Evolutionary conservation across 2,888 invertebrate genomes (phyloP).

Genomic region (Sicus ferrugineus): DNA sequence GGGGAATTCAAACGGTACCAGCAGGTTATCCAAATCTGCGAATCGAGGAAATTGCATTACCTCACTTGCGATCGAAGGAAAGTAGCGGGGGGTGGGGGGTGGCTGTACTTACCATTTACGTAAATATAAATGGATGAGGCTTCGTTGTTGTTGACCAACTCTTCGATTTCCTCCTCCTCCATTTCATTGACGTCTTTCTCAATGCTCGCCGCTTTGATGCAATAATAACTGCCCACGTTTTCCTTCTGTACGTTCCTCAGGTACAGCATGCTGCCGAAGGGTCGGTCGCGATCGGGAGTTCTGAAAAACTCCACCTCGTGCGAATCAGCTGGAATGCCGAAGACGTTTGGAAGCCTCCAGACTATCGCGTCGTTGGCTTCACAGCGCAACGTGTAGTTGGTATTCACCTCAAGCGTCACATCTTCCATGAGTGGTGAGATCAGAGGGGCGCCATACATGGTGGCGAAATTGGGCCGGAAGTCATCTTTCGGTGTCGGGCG

Average conservation of each 20-base stretch:
- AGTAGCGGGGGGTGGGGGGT: too few species aligned
- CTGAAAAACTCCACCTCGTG: slow-evolving; percentile 38
- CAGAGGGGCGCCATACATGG: slow-evolving; percentile 57
- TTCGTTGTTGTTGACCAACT: slow-evolving; percentile 56
- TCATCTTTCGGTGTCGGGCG: slow-evolving; percentile 49
- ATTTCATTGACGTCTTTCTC: slow-evolving; percentile 43
- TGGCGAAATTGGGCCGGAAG: slow-evolving; percentile 50
- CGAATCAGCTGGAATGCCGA: neutral
- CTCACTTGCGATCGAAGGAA: neutral
- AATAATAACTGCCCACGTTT: slow-evolving; percentile 69
- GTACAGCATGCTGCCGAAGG: slow-evolving; percentile 65
- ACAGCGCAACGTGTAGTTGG: slow-evolving; percentile 64
- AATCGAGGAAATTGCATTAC: slow-evolving; percentile 46
- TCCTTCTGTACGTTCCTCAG: slow-evolving; percentile 65
- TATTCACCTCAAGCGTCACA: slow-evolving; percentile 54
- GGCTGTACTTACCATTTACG: slow-evolving; percentile 66
- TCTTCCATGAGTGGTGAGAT: slow-evolving; percentile 59
- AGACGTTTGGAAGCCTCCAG: slow-evolving; percentile 55
- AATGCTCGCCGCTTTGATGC: slow-evolving; percentile 61
- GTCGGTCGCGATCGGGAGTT: slow-evolving; percentile 47
- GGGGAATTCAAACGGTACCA: slow-evolving; percentile 59
- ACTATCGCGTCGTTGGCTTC: slow-evolving; percentile 62
- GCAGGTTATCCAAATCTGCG: slow-evolving; percentile 65
- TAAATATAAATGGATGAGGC: slow-evolving; percentile 67
- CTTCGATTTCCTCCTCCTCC: slow-evolving; percentile 56